Evolutionary conservation across 2,888 invertebrate genomes (phyloP).

Genomic region (Mechanitis mazaeus): DNA sequence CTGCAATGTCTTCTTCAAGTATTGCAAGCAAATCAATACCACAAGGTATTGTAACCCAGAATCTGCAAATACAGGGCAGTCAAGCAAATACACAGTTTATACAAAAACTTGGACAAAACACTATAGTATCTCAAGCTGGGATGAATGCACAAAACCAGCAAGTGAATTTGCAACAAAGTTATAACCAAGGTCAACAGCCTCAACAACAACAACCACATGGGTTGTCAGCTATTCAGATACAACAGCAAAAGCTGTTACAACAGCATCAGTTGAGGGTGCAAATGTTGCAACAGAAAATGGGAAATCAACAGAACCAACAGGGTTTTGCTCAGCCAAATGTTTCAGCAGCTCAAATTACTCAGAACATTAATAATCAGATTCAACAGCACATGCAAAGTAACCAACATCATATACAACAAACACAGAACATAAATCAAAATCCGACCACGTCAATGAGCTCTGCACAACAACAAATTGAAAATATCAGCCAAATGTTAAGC

Average conservation of each 20-base stretch:
- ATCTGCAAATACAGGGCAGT: conserved; percentile 61
- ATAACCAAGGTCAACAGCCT: conserved; percentile 46
- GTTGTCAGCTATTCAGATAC: conserved; percentile 66
- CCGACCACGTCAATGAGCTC: conserved; percentile 71
- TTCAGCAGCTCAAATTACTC: conserved; percentile 62
- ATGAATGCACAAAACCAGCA: conserved; percentile 58
- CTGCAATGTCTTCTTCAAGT: conserved; percentile 55
- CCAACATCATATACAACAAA: conserved; percentile 65
- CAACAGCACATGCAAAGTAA: conserved; percentile 63
- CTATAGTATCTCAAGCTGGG: conserved; percentile 54
- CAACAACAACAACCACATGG: conserved; percentile 62
- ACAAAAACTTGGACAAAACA: conserved; percentile 63
- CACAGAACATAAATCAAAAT: conserved; percentile 53
- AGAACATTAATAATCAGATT: conserved; percentile 59
- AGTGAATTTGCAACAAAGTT: conserved; percentile 54
- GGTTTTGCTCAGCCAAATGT: conserved; percentile 62
- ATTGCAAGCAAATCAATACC: conserved; percentile 65
- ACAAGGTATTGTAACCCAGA: conserved; percentile 65
- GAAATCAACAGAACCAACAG: conserved; percentile 42
- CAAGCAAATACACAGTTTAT: conserved; percentile 59
- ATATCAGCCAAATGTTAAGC: conserved; percentile 76
- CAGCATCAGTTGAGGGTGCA: conserved; percentile 77
- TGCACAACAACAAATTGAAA: conserved; percentile 79
- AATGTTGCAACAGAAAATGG: conserved; percentile 50
- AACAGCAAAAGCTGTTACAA: conserved; percentile 75